Evolutionary conservation across 2,888 invertebrate genomes (phyloP).

Genomic region (Clostera curtula): DNA sequence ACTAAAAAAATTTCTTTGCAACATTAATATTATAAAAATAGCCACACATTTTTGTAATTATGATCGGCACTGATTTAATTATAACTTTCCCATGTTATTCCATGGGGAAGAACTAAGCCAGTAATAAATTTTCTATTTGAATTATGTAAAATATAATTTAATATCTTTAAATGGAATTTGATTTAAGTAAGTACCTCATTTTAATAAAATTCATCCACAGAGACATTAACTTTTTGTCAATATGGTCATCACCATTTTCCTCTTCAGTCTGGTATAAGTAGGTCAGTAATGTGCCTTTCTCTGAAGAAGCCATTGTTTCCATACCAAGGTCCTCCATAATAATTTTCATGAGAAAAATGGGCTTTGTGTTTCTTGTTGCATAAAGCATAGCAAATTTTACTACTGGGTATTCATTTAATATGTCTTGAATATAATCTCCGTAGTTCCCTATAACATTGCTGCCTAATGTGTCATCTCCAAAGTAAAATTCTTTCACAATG

Average conservation of each 20-base stretch:
- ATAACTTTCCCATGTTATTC: no score
- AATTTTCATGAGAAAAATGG: slow-evolving; percentile 49
- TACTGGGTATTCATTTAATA: slow-evolving; percentile 46
- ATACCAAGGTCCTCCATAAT: slow-evolving; percentile 14
- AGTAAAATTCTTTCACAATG: slow-evolving; percentile 50
- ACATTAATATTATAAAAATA: no score
- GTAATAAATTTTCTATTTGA: no score
- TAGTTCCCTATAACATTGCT: slow-evolving; percentile 28
- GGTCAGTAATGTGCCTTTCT: slow-evolving; percentile 28
- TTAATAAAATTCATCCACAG: slow-evolving; percentile 51
- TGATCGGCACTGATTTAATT: no score
- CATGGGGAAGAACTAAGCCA: no score
- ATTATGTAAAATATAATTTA: not conserved
- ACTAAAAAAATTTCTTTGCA: no score
- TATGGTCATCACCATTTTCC: slow-evolving; percentile 20
- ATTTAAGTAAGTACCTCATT: no score
- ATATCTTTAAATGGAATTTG: not conserved
- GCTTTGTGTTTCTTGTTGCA: slow-evolving; percentile 30
- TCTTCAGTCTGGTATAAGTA: slow-evolving; percentile 31
- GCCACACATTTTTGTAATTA: no score
- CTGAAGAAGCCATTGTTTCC: slow-evolving; percentile 1
- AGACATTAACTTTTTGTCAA: slow-evolving; percentile 29
- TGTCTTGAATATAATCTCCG: slow-evolving; percentile 45
- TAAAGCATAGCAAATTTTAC: slow-evolving; percentile 42
- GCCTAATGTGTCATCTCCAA: slow-evolving; percentile 23